These are phyloP conservation scores for Pantherophis alleghaniensis DNA, from an alignment of 2,797 vertebrate species.

Conservation along the genomic window DNA sequence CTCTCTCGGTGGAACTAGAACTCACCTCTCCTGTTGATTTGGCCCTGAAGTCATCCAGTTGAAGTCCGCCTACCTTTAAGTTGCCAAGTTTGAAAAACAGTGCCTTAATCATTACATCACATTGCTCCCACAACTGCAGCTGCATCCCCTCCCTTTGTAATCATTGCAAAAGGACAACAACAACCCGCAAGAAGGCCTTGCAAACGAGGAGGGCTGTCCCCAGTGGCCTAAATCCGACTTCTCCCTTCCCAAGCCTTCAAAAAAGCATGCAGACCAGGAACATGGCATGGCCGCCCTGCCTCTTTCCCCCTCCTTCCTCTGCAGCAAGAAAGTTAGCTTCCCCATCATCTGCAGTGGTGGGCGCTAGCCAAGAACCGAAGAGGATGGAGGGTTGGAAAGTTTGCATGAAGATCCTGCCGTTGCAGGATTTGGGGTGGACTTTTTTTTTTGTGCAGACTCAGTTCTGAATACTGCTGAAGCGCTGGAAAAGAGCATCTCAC, in stretches of 20 bases:
- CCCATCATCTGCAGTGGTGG: constrained; percentile 28
- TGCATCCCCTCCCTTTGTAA: not conserved
- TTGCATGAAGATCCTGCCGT: not conserved
- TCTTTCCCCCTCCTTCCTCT: not conserved
- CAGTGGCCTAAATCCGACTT: not conserved
- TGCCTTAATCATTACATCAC: not conserved
- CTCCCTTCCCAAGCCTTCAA: not conserved
- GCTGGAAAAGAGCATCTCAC: not conserved
- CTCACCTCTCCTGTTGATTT: too few species aligned
- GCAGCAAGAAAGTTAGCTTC: not conserved
- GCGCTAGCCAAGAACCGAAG: not conserved
- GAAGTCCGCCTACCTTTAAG: not conserved
- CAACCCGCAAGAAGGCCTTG: not conserved
- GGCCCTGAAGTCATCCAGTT: not conserved
- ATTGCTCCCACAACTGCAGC: not conserved
- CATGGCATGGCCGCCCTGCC: not conserved
- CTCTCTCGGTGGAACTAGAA: too few species aligned
- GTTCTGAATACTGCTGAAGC: constrained; percentile 21
- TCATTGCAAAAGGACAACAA: not conserved
- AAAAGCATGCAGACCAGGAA: not conserved
- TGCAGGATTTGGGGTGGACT: constrained; percentile 11
- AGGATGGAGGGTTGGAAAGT: not conserved
- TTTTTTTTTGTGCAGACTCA: constrained; percentile 17
- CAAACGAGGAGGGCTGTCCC: not conserved
- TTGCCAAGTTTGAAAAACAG: not conserved